Evolutionary conservation across 2,888 invertebrate genomes (phyloP).

Genomic region (Dendrolimus pini): DNA sequence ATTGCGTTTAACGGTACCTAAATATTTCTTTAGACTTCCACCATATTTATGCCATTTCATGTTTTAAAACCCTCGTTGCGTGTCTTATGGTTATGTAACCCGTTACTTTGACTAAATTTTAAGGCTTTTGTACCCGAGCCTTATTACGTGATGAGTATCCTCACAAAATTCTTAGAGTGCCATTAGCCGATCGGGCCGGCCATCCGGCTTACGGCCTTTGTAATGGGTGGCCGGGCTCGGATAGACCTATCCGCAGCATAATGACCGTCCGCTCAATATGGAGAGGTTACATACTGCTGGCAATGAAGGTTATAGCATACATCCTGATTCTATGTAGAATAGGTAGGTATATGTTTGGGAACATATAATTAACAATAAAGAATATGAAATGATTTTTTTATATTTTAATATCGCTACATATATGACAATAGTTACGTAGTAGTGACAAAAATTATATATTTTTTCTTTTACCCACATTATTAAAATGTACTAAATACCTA

Average conservation of each 20-base stretch:
- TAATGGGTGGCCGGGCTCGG: slow-evolving; percentile 18
- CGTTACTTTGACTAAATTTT: neutral
- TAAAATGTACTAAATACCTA: too few species aligned
- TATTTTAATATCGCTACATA: too few species aligned
- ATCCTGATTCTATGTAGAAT: neutral
- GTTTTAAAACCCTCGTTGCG: too few species aligned
- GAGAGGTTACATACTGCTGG: slow-evolving; percentile 21
- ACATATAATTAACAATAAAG: neutral
- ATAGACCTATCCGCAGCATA: slow-evolving; percentile 39
- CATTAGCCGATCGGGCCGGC: slow-evolving; percentile 42
- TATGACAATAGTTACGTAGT: too few species aligned
- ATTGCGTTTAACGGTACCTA: too few species aligned
- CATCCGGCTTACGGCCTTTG: slow-evolving; percentile 23
- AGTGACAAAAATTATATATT: too few species aligned
- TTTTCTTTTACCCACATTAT: too few species aligned
- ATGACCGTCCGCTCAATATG: slow-evolving; percentile 53
- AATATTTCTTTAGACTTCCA: too few species aligned
- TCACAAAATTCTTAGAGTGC: slow-evolving; percentile 44
- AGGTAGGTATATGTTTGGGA: neutral
- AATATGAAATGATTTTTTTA: too few species aligned
- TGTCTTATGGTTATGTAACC: neutral
- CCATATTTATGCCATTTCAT: too few species aligned
- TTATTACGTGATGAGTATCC: slow-evolving; percentile 33
- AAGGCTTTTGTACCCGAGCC: neutral
- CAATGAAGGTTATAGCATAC: neutral